Base-by-base conservation (phyloP, 2,888 invertebrate species). In the Pegoplata infirma region DNA sequence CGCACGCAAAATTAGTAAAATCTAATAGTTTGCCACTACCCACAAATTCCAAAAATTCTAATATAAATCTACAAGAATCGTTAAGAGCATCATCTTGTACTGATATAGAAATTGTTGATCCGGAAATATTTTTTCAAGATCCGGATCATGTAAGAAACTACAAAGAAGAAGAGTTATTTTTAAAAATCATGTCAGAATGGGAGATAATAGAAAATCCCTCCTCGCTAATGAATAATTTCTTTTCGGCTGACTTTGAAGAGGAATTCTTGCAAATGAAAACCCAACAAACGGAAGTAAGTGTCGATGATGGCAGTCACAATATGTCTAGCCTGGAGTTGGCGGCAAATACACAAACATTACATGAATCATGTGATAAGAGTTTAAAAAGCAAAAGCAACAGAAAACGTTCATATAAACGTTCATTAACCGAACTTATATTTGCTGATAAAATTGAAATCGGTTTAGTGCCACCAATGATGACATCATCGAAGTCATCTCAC, bases 111-210 rank as follows among this genome's bases (percentile, higher is more conserved):
- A 72, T 86, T 0, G 75, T 88, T 7, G 89, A 89, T 68, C 89
- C 89, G 0, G 89, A 89, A 64, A 86, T 87, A 21, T 89, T 89
- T 82, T 89, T 89, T 75, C 85, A 88, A 23, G 89, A 89, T 86
- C 88, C 89, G n/a, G 87, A 86, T 12, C 88, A 89, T 78, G 88
- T 89, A 47, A 85, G 83, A 0, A 85, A 85, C 64, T 88, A 89
- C 80, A 85, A 84, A 63, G 89, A 89, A 77, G 89, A 89, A 74
- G 88, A 84, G 0, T 58, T 84, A 2, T 86, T 88, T 61, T 82
- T 89, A 0, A 81, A 84, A 67, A 83, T 89, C 7, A 87, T 89
- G 86, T 84, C 88, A 32, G 89, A 89, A n/a, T 89, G 88, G 88
- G 89, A 85, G 73, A 87, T 89, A 14, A 81, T 89, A 3, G 85